Base-by-base conservation (phyloP, 1,140 invertebrate species). In the Procambarus virginalis region DNA sequence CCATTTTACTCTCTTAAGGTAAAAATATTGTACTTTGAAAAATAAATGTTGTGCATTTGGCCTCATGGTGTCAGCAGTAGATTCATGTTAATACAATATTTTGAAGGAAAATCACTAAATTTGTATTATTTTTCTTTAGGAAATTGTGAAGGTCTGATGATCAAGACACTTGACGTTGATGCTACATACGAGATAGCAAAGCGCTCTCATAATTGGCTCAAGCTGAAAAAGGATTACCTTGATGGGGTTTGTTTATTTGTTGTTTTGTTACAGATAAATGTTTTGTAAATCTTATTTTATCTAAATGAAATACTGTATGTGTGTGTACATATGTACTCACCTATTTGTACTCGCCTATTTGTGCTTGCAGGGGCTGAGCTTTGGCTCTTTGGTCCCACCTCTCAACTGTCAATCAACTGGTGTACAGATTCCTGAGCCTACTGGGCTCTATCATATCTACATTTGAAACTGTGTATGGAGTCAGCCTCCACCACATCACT, bases 111-210 rank as follows among this genome's bases (percentile, higher is more conserved):
- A 45, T 51, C 14, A 6, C 2, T 8, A 20, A 49, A 49, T 3
- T 55, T 78, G 17, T 83, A 22, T 49, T 91, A 45, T 91, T 90
- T 86, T 89, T 79, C 90, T 91, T 45, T 92, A 96, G 96, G 97
- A 58, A 99, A 99, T 93, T 99, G 99, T 94, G 99, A 99, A 95
- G 99, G 99, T 14, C 94, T 99, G 10, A 99, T 99, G 99, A 97
- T 99, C 1, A 99, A 99, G 95, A 98, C 98, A 0, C 94, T 99
- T 60, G 96, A 98, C 92, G 96, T 96, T 87, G 97, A 99, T 93
- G 97, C 99, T 1, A 97, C 97, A 0, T 99, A 99, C 94, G 99
- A 99, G 95, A 99, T 99, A 93, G 98, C 99, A 0, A 98, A 99
- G 93, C 94, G 99, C 73, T 99, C 98, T 0, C 96, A 97, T 90